Percentiles rank a stretch among this genome's conserved stretches.
These are phyloP conservation scores for Sus cebifrons DNA, from an alignment of 2,797 vertebrate species.

Conservation along the genomic window DNA sequence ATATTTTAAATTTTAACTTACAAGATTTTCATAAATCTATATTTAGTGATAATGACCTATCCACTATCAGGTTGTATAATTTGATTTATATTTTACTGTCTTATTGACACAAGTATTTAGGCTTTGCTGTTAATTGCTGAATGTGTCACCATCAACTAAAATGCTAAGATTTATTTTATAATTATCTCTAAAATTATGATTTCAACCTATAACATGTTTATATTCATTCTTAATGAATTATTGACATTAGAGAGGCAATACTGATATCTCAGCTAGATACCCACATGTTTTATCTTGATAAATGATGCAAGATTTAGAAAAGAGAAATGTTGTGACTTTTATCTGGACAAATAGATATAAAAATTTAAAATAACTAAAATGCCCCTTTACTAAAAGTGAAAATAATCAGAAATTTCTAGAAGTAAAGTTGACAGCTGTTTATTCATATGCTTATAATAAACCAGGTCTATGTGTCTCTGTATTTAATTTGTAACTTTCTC, in stretches of 20 bases:
- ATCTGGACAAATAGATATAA: slow-evolving; percentile 18
- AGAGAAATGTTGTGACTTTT: neutral
- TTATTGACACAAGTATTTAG: neutral
- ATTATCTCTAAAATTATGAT: slow-evolving; percentile 7
- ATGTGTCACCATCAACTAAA: neutral
- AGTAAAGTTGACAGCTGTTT: slow-evolving; percentile 3
- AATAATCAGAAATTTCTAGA: neutral
- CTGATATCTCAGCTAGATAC: neutral
- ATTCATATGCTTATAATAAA: neutral
- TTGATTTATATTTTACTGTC: slow-evolving; percentile 8
- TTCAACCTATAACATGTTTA: neutral
- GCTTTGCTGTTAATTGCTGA: neutral
- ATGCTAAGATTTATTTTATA: neutral
- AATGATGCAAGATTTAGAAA: neutral
- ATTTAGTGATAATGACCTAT: neutral
- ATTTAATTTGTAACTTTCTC: slow-evolving; percentile 24
- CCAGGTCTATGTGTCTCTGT: slow-evolving; percentile 15
- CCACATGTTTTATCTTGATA: slow-evolving; percentile 14
- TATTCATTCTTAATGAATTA: neutral
- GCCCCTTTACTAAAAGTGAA: neutral
- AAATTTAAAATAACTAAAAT: slow-evolving; percentile 35
- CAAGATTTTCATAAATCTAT: neutral
- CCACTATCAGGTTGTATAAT: neutral
- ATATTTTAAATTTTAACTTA: slow-evolving; percentile 7
- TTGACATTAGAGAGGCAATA: neutral